phyloP scores from a whole-genome alignment of 1,140 invertebrate species.

The Harpegnathos saltator region DNA sequence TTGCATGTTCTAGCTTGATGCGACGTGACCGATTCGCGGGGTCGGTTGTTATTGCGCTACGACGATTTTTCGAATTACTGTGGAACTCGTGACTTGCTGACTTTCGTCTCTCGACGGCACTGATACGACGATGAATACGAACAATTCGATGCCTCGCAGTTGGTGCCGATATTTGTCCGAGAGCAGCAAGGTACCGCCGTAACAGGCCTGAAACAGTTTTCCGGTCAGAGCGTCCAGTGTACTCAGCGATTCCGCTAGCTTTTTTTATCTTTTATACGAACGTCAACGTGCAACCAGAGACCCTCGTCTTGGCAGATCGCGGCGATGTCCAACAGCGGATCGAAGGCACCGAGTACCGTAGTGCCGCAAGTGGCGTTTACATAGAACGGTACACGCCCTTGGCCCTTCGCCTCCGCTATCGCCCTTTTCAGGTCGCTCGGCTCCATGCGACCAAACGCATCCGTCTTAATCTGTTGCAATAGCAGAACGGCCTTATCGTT shows the following conservation, averaged over 20 bases:
- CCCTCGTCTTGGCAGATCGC: conserved; percentile 88
- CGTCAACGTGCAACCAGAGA: conserved; percentile 96
- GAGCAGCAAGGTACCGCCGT: conserved; percentile 92
- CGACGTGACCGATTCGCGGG: too few species aligned
- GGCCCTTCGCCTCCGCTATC: conserved; percentile 84
- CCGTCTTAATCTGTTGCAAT: conserved; percentile 87
- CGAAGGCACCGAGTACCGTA: conserved; percentile 94
- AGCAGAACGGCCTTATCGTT: too few species aligned
- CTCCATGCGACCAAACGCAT: conserved; percentile 89
- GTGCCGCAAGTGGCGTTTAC: conserved; percentile 92
- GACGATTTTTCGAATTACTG: too few species aligned
- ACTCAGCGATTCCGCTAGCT: neutral
- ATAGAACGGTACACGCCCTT: conserved; percentile 88
- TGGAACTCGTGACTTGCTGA: neutral
- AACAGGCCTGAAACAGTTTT: conserved; percentile 89
- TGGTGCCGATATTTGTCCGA: conserved; percentile 89
- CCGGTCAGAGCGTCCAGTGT: neutral
- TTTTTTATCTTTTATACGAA: conserved; percentile 82
- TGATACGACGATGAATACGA: conserved; percentile 64
- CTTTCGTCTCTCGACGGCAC: conserved; percentile 3
- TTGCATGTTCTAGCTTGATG: too few species aligned
- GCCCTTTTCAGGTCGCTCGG: conserved; percentile 86
- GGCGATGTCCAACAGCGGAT: conserved; percentile 91
- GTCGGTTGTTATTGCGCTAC: too few species aligned
- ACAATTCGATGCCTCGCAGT: conserved; percentile 91